Evolutionary conservation across 2,797 vertebrate genomes (phyloP).

Genomic region (Molossus alvarezi): DNA sequence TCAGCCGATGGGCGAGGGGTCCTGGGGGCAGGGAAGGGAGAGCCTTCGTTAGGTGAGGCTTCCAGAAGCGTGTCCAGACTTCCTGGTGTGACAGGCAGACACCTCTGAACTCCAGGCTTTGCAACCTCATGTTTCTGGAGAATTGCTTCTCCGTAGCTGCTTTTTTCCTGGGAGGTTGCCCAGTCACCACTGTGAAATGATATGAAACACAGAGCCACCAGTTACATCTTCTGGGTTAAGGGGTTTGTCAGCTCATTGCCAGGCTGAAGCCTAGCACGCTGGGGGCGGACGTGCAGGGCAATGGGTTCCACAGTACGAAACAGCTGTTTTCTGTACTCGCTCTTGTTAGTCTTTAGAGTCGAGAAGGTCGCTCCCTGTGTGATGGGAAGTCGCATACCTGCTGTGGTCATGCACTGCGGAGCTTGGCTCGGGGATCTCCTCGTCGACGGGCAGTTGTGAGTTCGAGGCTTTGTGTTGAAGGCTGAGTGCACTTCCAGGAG

Average conservation of each 20-base stretch:
- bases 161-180: background rate
- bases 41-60: background rate
- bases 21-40: background rate
- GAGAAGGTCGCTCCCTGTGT: background rate
- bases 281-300: background rate
- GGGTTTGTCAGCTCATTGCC: background rate
- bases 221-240: background rate
- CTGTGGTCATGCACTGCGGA: background rate
- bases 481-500: slow-evolving; percentile 9
- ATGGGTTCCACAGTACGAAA: background rate
- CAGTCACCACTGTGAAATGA: slow-evolving; percentile 1
- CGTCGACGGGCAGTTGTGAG: background rate
- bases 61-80: background rate
- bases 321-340: background rate
- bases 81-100: background rate
- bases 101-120: slow-evolving; percentile 5
- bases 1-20: background rate
- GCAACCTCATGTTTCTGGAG: slow-evolving; percentile 32
- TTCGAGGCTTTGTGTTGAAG: background rate
- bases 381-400: background rate
- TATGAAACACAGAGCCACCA: background rate
- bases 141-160: background rate
- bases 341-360: background rate
- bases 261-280: background rate
- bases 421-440: background rate